phyloP scores from a whole-genome alignment of 2,888 invertebrate species.

The Eurytoma adleriae region DNA sequence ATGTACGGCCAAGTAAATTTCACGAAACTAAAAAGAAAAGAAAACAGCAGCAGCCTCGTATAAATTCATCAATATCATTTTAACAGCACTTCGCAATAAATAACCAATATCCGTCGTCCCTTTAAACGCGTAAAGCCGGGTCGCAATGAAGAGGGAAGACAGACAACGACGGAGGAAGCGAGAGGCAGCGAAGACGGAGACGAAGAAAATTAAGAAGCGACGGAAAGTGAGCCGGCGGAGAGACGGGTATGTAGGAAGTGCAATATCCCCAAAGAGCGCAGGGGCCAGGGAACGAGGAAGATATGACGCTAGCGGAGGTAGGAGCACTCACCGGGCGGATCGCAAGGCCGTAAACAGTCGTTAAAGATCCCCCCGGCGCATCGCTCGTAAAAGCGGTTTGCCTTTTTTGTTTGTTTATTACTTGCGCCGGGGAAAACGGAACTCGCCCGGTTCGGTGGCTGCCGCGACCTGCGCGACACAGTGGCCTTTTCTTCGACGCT shows the following conservation, averaged over 20 bases:
- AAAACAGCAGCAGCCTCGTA: no score
- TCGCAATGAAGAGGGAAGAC: background rate
- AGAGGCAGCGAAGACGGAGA: background rate
- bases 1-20: no score
- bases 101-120: background rate
- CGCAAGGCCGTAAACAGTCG: constrained; percentile 51
- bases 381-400: constrained; percentile 30
- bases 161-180: background rate
- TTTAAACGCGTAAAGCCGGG: background rate
- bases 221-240: background rate
- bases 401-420: constrained; percentile 25
- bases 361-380: constrained; percentile 39
- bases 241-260: constrained; percentile 18
- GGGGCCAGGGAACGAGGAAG: constrained; percentile 3
- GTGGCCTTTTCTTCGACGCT: no score
- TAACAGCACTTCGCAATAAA: background rate
- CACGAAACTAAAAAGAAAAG: no score
- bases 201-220: constrained; percentile 5
- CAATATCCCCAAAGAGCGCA: constrained; percentile 22
- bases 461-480: no score
- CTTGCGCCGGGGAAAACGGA: background rate
- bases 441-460: no score
- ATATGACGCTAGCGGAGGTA: constrained; percentile 1
- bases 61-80: no score
- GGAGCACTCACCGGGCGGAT: constrained; percentile 48